Conservation (phyloP, 1,140 invertebrate genomes). For the Anastrepha obliqua region DNA sequence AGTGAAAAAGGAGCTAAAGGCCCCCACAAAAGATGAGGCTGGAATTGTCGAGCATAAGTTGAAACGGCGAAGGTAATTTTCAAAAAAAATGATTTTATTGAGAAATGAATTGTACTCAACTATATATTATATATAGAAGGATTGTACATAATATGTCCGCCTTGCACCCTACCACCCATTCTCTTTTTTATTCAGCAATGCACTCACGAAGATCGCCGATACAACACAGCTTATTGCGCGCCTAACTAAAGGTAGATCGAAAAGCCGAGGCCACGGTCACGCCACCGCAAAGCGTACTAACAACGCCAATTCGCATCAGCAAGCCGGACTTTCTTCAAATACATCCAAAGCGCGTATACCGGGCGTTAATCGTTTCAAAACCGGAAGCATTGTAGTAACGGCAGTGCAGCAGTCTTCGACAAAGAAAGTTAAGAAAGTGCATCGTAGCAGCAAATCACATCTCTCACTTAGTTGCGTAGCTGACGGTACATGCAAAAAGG, state of each 20-base stretch:
- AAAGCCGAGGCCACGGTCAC: slow-evolving; percentile 28
- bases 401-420: slow-evolving; percentile 70
- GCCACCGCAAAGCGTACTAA: slow-evolving; percentile 53
- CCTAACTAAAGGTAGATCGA: slow-evolving; percentile 60
- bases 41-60: background rate
- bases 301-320: background rate
- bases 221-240: slow-evolving; percentile 66
- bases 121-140: background rate
- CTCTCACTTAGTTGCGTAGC: background rate
- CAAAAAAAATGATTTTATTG: background rate
- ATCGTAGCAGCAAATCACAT: slow-evolving; percentile 53
- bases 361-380: slow-evolving; percentile 76
- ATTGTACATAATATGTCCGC: background rate
- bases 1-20: slow-evolving; percentile 33
- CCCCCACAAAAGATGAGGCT: slow-evolving; percentile 38
- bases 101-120: background rate
- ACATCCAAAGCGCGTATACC: slow-evolving; percentile 2
- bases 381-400: slow-evolving; percentile 78
- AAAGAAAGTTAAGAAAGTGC: slow-evolving; percentile 49
- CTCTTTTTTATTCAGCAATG: slow-evolving; percentile 56
- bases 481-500: slow-evolving; percentile 46
- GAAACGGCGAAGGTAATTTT: slow-evolving; percentile 43
- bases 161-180: background rate
- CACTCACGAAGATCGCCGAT: slow-evolving; percentile 67
- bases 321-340: background rate